Evolutionary conservation across 2,113 vertebrate species (phyloP), one percentile per base, ranked within the genome.

Genomic region (Clarias gariepinus): DNA sequence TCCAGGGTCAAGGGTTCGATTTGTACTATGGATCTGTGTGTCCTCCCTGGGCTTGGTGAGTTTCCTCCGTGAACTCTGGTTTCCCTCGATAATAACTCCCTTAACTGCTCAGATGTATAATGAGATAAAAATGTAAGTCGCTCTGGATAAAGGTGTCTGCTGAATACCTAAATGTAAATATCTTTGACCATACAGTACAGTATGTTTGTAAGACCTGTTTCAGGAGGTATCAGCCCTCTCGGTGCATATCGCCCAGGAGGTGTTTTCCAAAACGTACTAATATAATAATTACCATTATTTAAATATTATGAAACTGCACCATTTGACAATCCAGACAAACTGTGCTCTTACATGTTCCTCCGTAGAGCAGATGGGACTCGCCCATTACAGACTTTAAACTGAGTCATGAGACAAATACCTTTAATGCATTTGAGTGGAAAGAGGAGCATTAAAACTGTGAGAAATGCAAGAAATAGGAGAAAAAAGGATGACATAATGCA

Each of bases 401-500:
- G 76, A n/a, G 4, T 53, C 74, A 86, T 23, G 28, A 52, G 73
- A 78, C 57, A 23, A 61, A 63, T 61, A 52, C 30, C 52, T 55
- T 57, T 55, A 41, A 52, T 84, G n/a, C 19, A 79, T 21, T 15
- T 85, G 77, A 77, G 82, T 87, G 88, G 77, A 76, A 85, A 47
- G 41, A 78, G n/a, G 66, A 68, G n/a, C 8, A 80, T 57, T 19
- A 80, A 53, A 85, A 82, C 33, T 73, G 64, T 28, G 11, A 36
- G 55, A 18, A 60, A 23, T 47, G 66, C 8, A 33, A 69, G n/a
- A 23, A 25, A 52, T 57, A 25, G 36, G 2, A 57, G 30, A 25
- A 84, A 73, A 84, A 60, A 21, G 9, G 0, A 68, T 41, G 12
- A 23, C 57, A 33, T 25, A 64, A 47, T 47, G 11, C 28, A 64